Conservation (phyloP, 2,888 invertebrate genomes). For the Limnephilus marmoratus region DNA sequence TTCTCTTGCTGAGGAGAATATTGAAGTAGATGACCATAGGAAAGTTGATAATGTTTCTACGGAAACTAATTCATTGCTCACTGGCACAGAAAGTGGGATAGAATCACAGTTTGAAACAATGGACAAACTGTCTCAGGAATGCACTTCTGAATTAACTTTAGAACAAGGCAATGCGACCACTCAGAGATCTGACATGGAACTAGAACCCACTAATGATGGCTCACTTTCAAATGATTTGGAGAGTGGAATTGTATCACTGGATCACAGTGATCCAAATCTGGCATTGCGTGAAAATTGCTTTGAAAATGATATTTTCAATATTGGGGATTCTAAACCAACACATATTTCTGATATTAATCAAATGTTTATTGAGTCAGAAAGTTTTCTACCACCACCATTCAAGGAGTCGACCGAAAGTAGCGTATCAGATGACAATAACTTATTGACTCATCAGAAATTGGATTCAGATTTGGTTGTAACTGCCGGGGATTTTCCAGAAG, state of each 20-base stretch:
- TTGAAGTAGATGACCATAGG: conserved; percentile 19
- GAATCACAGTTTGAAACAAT: conserved; percentile 33
- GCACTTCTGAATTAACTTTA: not conserved
- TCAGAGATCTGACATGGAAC: conserved; percentile 24
- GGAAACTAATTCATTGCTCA: conserved; percentile 28
- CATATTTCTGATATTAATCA: conserved; percentile 19
- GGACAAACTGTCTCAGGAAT: not conserved
- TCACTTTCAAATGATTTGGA: conserved; percentile 29
- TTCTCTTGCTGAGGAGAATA: conserved; percentile 28
- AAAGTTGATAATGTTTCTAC: conserved; percentile 25
- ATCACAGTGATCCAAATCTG: conserved; percentile 20
- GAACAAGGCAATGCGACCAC: not conserved
- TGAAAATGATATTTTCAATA: not conserved
- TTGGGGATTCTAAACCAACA: not conserved
- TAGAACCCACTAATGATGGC: conserved; percentile 21
- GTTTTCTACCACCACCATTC: not conserved
- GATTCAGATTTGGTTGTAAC: not conserved
- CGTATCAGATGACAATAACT: not conserved
- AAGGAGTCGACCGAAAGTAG: not conserved
- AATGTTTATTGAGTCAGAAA: conserved; percentile 36
- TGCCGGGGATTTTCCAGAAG: not conserved
- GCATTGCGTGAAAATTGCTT: not conserved
- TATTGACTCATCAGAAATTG: not conserved
- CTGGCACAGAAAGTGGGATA: conserved; percentile 36
- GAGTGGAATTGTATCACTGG: conserved; percentile 32